phyloP scores from a whole-genome alignment of 2,888 invertebrate genomes.

The Carabus problematicus region DNA sequence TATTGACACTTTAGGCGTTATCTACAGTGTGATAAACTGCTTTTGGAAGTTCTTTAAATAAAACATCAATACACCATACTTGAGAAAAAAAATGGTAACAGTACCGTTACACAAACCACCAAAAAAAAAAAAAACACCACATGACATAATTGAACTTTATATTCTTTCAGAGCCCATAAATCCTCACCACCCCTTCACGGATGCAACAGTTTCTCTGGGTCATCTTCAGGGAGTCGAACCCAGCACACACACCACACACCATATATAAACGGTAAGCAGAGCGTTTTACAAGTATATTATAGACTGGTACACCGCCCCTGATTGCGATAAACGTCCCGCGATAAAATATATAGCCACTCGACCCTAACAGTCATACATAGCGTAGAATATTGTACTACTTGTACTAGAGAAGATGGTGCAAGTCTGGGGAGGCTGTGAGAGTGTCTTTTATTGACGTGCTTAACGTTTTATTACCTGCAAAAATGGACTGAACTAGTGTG shows the following conservation, averaged over 20 bases:
- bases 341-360: slow-evolving; percentile 39
- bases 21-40: too few species aligned
- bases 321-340: slow-evolving; percentile 36
- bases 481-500: slow-evolving; percentile 13
- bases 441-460: not conserved
- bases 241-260: not conserved
- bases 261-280: slow-evolving; percentile 11
- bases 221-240: slow-evolving; percentile 13
- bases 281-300: slow-evolving; percentile 37
- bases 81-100: too few species aligned
- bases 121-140: slow-evolving; percentile 7
- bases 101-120: too few species aligned
- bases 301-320: slow-evolving; percentile 30
- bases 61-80: too few species aligned
- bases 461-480: slow-evolving; percentile 37
- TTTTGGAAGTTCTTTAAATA: too few species aligned
- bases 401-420: not conserved
- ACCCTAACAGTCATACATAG: slow-evolving; percentile 5
- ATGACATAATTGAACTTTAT: slow-evolving; percentile 39
- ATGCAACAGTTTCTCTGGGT: slow-evolving; percentile 30
- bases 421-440: not conserved
- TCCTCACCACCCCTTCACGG: slow-evolving; percentile 23
- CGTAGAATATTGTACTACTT: slow-evolving; percentile 3
- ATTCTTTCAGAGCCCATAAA: slow-evolving; percentile 30
- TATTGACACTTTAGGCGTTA: too few species aligned